A percentile compares a stretch with the other conserved stretches of the same genome.
Conservation (phyloP, 2,888 invertebrate genomes). For the Dicyrtomina minuta region DNA sequence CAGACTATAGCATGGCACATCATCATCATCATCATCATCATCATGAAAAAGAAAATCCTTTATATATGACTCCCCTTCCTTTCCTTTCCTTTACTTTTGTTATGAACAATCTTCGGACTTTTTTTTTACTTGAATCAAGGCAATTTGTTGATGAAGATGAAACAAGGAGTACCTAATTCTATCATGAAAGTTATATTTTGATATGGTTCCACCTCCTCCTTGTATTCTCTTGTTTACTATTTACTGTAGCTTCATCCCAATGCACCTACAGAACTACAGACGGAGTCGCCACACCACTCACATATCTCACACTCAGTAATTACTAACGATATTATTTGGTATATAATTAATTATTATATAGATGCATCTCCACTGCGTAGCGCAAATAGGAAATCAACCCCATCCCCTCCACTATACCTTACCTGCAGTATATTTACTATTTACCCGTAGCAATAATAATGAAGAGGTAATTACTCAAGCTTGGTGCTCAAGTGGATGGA, state of each 20-base stretch:
- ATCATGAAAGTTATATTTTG: no score
- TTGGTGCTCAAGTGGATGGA: no score
- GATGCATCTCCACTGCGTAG: no score
- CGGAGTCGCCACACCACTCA: no score
- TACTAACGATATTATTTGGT: no score
- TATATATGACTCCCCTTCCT: not conserved
- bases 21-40: not conserved
- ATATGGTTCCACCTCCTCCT: not conserved
- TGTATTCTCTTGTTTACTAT: not conserved
- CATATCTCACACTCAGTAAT: no score
- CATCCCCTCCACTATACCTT: not conserved
- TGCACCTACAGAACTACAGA: not conserved
- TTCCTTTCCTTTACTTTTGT: not conserved
- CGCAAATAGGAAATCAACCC: no score
- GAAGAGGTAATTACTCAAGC: no score
- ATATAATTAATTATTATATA: no score
- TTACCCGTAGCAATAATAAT: no score
- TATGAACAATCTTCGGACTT: no score
- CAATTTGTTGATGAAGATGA: not conserved
- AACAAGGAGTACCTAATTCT: not conserved
- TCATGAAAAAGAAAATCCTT: not conserved
- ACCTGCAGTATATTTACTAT: not conserved
- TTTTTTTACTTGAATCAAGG: conserved; percentile 3
- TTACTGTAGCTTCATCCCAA: no score
- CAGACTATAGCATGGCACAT: not conserved